A percentile compares a stretch with the other conserved stretches of the same genome.
Evolutionary conservation across 2,113 vertebrate species (phyloP).

Genomic region (Antechinus stuartii): DNA sequence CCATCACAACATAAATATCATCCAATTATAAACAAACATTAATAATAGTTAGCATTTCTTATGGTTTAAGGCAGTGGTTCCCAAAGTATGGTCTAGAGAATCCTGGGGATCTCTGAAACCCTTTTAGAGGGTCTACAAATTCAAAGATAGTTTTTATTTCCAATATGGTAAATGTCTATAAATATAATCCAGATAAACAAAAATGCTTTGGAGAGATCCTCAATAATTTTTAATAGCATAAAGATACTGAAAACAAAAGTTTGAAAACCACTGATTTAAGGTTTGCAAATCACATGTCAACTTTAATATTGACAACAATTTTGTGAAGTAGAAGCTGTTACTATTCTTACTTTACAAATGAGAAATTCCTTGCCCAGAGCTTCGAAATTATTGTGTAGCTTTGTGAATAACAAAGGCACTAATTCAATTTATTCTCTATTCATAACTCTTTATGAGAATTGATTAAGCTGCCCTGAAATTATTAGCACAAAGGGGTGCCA

Average conservation of each 20-base stretch:
- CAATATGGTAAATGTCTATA: too few species aligned
- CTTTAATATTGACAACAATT: not conserved
- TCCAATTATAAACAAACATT: not conserved
- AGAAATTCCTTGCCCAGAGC: not conserved
- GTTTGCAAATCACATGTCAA: not conserved
- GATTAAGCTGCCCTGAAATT: not conserved
- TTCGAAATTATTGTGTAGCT: not conserved
- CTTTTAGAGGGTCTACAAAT: too few species aligned
- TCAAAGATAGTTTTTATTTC: too few species aligned
- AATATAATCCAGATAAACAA: too few species aligned
- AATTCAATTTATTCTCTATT: not conserved
- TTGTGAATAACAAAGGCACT: not conserved
- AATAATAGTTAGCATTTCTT: not conserved
- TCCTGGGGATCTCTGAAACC: too few species aligned
- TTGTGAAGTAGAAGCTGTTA: not conserved
- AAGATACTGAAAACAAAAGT: too few species aligned
- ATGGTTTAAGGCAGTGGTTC: too few species aligned
- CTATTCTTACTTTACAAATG: not conserved
- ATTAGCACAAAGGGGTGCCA: not conserved
- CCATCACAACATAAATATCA: not conserved
- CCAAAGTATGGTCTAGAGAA: too few species aligned
- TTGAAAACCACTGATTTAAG: not conserved
- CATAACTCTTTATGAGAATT: not conserved
- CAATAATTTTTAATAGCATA: too few species aligned
- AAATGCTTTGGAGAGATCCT: too few species aligned